Evolutionary conservation across 2,113 vertebrate genomes (phyloP).

Genomic region (Lontra canadensis): DNA sequence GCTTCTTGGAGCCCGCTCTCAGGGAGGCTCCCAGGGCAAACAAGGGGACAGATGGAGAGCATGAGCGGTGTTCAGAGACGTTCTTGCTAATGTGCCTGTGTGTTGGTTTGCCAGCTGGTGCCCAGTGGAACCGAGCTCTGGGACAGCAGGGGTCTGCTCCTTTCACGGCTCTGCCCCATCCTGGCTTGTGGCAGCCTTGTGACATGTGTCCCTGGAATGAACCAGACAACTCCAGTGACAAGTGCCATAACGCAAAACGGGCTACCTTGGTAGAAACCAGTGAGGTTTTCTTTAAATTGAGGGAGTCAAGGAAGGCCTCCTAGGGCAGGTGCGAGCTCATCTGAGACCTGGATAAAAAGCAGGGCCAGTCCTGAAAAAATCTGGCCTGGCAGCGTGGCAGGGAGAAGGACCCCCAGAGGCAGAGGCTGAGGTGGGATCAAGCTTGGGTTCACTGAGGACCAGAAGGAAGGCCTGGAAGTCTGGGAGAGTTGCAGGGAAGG

Average conservation of each 20-base stretch:
- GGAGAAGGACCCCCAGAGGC: rapidly evolving
- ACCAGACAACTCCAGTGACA: background rate
- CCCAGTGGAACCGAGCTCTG: background rate
- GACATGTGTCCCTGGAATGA: background rate
- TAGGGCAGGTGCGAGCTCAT: background rate
- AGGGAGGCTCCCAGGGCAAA: background rate
- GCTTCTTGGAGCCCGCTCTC: background rate
- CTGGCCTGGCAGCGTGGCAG: rapidly evolving
- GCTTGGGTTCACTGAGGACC: background rate
- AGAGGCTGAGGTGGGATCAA: rapidly evolving
- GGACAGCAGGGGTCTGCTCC: background rate
- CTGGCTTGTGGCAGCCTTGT: background rate
- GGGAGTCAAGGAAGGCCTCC: background rate
- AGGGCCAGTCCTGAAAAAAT: background rate
- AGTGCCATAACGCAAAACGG: background rate
- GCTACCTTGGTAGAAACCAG: background rate
- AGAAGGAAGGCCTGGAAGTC: background rate
- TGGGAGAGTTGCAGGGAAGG: background rate
- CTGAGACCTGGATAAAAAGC: background rate
- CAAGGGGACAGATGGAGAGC: background rate
- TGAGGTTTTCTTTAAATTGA: background rate
- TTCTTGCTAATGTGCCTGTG: rapidly evolving
- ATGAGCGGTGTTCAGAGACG: rapidly evolving
- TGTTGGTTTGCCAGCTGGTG: background rate
- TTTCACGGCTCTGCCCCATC: rapidly evolving